Evolutionary conservation across 2,888 invertebrate genomes (phyloP).

Genomic region (Metallyticus violacea): DNA sequence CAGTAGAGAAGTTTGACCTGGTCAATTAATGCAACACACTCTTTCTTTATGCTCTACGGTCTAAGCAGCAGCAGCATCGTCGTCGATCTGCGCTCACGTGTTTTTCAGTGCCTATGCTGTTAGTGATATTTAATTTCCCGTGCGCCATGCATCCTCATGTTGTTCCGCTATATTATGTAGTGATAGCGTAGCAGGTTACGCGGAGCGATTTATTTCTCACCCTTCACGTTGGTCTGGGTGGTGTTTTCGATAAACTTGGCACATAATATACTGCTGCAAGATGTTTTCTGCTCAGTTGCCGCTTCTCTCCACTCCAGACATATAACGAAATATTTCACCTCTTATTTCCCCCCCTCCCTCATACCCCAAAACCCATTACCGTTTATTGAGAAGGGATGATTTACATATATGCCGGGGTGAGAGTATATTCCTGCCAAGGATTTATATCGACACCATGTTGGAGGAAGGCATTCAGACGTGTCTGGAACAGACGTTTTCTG

Average conservation of each 20-base stretch:
- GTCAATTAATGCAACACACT: too few species aligned
- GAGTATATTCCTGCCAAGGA: neutral
- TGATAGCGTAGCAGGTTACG: too few species aligned
- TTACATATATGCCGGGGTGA: slow-evolving; percentile 6
- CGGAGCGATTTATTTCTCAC: neutral
- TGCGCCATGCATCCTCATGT: too few species aligned
- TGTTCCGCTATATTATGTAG: neutral
- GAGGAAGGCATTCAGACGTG: neutral
- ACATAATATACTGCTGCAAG: neutral
- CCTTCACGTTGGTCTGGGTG: neutral
- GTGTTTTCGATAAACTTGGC: neutral
- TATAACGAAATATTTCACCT: slow-evolving; percentile 15
- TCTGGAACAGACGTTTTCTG: neutral
- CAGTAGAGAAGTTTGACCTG: too few species aligned
- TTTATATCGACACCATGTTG: neutral
- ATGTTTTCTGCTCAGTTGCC: neutral
- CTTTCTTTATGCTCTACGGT: too few species aligned
- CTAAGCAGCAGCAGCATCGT: too few species aligned
- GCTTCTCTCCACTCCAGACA: neutral
- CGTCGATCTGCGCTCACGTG: too few species aligned
- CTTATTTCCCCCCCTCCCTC: slow-evolving; percentile 20
- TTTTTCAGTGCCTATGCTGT: too few species aligned
- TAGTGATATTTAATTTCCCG: too few species aligned
- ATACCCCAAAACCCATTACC: slow-evolving; percentile 5
- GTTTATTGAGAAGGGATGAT: slow-evolving; percentile 24